Evolutionary conservation across 2,113 vertebrate species (phyloP).

Genomic region (Phalacrocorax aristotelis): DNA sequence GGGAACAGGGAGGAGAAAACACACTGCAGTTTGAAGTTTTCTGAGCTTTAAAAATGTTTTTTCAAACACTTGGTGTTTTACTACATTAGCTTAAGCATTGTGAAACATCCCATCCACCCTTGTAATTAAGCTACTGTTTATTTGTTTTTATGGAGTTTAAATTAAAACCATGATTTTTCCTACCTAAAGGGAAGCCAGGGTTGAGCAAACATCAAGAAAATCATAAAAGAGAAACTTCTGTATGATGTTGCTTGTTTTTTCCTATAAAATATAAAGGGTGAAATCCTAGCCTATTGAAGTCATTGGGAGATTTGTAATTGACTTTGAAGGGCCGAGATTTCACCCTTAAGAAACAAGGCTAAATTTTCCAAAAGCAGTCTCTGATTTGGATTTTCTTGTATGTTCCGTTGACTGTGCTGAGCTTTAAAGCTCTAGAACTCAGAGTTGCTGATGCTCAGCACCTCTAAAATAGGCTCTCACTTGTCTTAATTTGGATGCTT

Average conservation of each 20-base stretch:
- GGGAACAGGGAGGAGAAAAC: slow-evolving; percentile 47
- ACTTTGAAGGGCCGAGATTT: slow-evolving; percentile 55
- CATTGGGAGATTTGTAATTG: slow-evolving; percentile 58
- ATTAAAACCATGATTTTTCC: slow-evolving; percentile 64
- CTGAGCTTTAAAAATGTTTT: slow-evolving; percentile 53
- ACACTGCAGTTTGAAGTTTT: slow-evolving; percentile 52
- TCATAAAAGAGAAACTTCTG: slow-evolving; percentile 64
- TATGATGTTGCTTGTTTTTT: slow-evolving; percentile 67
- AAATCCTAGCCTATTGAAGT: slow-evolving; percentile 67
- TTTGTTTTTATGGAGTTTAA: slow-evolving; percentile 67
- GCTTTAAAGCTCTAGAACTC: slow-evolving; percentile 15
- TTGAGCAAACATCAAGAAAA: slow-evolving; percentile 65
- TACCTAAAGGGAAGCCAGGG: slow-evolving; percentile 58
- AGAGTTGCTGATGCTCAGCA: slow-evolving; percentile 50
- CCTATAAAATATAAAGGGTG: slow-evolving; percentile 61
- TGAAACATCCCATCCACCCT: slow-evolving; percentile 56
- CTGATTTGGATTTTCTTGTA: slow-evolving; percentile 17
- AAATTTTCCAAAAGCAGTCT: slow-evolving; percentile 32
- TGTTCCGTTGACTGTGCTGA: slow-evolving; percentile 2
- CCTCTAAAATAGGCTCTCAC: slow-evolving; percentile 20
- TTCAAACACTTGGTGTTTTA: slow-evolving; percentile 63
- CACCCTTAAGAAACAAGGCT: slow-evolving; percentile 51
- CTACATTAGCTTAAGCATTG: slow-evolving; percentile 53
- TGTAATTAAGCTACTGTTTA: slow-evolving; percentile 69
- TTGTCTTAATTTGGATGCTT: slow-evolving; percentile 49